Percentiles rank a stretch among this genome's conserved stretches.
phyloP scores from a whole-genome alignment of 2,797 vertebrate species.

The Dryobates pubescens region DNA sequence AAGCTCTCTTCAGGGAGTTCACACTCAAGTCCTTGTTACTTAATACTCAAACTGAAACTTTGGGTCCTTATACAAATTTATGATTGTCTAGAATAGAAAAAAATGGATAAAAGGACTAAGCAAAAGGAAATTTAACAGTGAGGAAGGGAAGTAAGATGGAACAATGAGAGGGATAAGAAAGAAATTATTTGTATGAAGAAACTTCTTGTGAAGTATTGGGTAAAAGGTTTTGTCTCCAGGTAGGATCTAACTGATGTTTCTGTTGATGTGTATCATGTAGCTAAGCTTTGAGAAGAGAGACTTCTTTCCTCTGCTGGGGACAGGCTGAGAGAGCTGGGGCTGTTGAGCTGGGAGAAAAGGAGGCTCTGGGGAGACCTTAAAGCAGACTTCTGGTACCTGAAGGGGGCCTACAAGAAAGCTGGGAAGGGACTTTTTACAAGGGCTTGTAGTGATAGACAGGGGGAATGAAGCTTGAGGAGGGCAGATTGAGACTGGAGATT shows the following conservation, averaged over 20 bases:
- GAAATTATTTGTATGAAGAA: not conserved
- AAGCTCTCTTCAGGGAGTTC: not conserved
- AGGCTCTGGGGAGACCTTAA: no score
- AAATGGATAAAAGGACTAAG: not conserved
- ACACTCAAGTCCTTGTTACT: not conserved
- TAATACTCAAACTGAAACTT: not conserved
- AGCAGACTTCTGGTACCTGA: no score
- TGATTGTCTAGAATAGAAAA: not conserved
- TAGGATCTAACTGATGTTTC: not conserved
- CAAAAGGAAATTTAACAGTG: not conserved
- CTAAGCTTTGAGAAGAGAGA: not conserved
- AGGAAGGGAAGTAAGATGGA: not conserved
- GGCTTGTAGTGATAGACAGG: no score
- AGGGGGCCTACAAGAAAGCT: no score
- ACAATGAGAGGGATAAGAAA: not conserved
- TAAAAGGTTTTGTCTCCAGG: not conserved
- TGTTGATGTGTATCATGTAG: rapidly evolving
- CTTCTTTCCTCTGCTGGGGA: not conserved
- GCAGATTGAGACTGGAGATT: no score
- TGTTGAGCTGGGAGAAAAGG: no score
- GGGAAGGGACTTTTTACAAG: no score
- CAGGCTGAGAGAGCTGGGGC: no score
- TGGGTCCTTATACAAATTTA: not conserved
- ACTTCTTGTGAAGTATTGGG: not conserved
- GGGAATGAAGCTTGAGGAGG: no score